Percentiles rank a stretch among this genome's conserved stretches.
These are phyloP conservation scores for Sigmodon hispidus DNA, from an alignment of 2,113 vertebrate species.

Conservation along the genomic window DNA sequence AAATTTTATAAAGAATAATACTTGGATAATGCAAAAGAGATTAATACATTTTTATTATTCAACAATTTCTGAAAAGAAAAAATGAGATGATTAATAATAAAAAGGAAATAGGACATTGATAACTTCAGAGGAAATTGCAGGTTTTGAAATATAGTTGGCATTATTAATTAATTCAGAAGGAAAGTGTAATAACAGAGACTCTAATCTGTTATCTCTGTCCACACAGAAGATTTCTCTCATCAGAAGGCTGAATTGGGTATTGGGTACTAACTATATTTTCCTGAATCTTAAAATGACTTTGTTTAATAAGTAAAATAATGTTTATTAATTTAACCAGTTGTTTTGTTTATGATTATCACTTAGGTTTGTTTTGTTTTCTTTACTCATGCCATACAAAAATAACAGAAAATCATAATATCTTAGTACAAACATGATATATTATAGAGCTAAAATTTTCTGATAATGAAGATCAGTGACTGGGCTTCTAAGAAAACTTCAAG, in stretches of 20 bases:
- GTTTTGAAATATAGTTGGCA: background rate
- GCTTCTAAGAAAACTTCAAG: constrained; percentile 19
- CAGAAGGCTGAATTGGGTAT: background rate
- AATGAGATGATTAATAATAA: background rate
- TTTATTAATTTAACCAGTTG: background rate
- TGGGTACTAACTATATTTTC: background rate
- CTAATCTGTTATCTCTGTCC: background rate
- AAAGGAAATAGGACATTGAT: background rate
- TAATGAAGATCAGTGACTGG: background rate
- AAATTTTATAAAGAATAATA: background rate
- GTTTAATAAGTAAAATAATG: background rate
- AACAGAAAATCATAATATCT: background rate
- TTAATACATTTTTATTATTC: background rate
- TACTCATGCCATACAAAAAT: background rate
- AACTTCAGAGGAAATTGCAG: background rate
- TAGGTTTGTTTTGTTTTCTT: background rate
- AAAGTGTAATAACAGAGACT: background rate
- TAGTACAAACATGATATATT: background rate
- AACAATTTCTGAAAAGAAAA: background rate
- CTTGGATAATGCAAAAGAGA: background rate
- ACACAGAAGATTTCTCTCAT: background rate
- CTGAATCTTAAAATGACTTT: background rate
- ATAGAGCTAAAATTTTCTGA: background rate
- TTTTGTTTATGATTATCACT: background rate
- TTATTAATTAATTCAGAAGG: background rate